phyloP scores from a whole-genome alignment of 92 coral and sea anemone genomes.

The Meandrina meandrites region DNA sequence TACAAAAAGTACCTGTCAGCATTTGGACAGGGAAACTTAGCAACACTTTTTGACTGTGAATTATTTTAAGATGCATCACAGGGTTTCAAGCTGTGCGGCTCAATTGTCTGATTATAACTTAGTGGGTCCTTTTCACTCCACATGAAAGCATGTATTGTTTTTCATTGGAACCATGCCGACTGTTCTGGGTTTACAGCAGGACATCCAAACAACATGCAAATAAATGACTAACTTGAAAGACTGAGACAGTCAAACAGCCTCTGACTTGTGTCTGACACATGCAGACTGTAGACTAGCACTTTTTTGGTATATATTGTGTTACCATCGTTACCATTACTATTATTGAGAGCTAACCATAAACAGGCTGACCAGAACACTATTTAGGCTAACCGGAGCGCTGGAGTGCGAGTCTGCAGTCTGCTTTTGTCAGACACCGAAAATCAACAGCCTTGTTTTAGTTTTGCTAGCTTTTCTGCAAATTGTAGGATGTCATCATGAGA shows the following conservation, averaged over 20 bases:
- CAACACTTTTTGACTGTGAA: neutral
- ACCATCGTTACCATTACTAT: too few species aligned
- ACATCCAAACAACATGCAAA: neutral
- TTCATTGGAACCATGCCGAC: neutral
- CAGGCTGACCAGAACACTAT: too few species aligned
- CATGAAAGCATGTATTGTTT: neutral
- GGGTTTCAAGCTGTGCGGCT: neutral
- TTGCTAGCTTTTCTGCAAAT: neutral
- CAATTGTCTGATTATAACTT: neutral
- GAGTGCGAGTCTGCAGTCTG: too few species aligned
- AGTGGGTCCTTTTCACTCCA: neutral
- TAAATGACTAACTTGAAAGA: conserved; percentile 2
- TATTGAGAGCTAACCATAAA: too few species aligned
- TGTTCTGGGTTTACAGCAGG: neutral
- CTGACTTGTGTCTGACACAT: too few species aligned
- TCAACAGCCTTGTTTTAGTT: neutral
- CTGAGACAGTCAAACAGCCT: neutral
- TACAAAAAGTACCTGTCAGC: neutral
- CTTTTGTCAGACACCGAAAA: too few species aligned
- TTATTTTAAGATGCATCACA: neutral
- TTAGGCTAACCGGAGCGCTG: too few species aligned
- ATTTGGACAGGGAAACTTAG: neutral
- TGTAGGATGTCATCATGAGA: neutral
- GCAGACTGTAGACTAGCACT: neutral
- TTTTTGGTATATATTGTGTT: too few species aligned